These are phyloP conservation scores for Parnassius apollo DNA, from an alignment of 2,888 invertebrate genomes.

Conservation along the genomic window DNA sequence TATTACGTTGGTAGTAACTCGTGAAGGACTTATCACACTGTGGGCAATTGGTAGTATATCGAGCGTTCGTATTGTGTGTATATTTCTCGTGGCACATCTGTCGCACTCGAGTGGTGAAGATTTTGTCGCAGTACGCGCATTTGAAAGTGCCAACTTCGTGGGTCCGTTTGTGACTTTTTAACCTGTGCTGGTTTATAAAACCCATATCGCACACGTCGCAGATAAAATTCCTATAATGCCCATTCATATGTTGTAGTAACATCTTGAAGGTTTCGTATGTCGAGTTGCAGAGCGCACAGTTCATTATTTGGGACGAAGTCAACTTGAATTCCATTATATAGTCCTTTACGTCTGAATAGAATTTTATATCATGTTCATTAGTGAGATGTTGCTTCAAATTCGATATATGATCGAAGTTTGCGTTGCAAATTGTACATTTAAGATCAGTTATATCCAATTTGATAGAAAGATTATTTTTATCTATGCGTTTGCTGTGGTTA, in stretches of 20 bases:
- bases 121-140: conserved; percentile 63
- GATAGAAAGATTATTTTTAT: conserved; percentile 60
- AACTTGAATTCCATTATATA: conserved; percentile 66
- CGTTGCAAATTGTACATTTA: conserved; percentile 53
- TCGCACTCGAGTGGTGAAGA: conserved; percentile 57
- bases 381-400: conserved; percentile 56
- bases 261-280: conserved; percentile 68
- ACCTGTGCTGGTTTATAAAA: conserved; percentile 61
- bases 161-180: conserved; percentile 60
- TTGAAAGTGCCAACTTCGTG: conserved; percentile 61
- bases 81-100: conserved; percentile 67
- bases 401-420: conserved; percentile 41
- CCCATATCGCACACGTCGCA: conserved; percentile 68
- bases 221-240: conserved; percentile 66
- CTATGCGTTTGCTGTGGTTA: conserved; percentile 49
- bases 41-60: conserved; percentile 65
- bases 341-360: conserved; percentile 58
- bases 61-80: conserved; percentile 56
- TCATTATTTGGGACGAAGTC: conserved; percentile 47
- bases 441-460: conserved; percentile 68
- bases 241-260: conserved; percentile 69
- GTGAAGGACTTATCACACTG: conserved; percentile 64
- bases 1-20: conserved; percentile 64
- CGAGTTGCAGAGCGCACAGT: conserved; percentile 62
- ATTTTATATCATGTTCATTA: conserved; percentile 55